Evolutionary conservation across 2,888 invertebrate genomes (phyloP), one percentile per base, ranked within the genome.

Genomic region (Acanthoscelides obtectus): DNA sequence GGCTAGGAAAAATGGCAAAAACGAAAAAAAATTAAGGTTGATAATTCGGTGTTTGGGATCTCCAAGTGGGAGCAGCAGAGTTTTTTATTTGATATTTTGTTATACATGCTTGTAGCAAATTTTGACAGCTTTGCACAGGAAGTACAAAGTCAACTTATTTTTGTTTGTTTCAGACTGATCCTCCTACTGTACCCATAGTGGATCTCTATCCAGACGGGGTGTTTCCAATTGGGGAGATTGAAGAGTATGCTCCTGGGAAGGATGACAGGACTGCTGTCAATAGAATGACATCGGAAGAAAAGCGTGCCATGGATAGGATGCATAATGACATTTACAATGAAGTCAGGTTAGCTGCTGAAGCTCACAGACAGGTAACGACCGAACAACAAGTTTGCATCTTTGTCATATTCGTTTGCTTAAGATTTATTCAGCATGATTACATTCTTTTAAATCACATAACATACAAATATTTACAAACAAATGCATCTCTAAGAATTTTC

Each of bases 291-390:
- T 93, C 91, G 76, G 95, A 95, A 82, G 96, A 96, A 82, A 98
- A 98, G 81, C 90, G 93, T 77, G 94, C 97, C 2, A 85, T 98
- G 22, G 99, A 99, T 84, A 88, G 93, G 79, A 91, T 96, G 86
- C 95, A 97, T 78, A 93, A 92, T 79, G 97, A 98, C 80, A 93
- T 96, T 81, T 99, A 98, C 83, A 94, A 95, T 81, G 97, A 98
- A 86, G 92, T 98, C 21, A 90, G 99, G 73, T 92, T 95, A 79
- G 99, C 99, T 21, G 99, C 99, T 12, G 99, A 99, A 84, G 98
- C 97, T 67, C 99, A 99, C 85, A 91, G 99, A 86, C 97, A 97
- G 88, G 92, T 94, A 82, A 77, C 19, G 8, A 63, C 63, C 19
- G 19, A 63, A 63, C 63, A 19, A 12, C n/a, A n/a, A n/a, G n/a